Conservation (phyloP, 2,888 invertebrate genomes). For the Microchrysa polita region DNA sequence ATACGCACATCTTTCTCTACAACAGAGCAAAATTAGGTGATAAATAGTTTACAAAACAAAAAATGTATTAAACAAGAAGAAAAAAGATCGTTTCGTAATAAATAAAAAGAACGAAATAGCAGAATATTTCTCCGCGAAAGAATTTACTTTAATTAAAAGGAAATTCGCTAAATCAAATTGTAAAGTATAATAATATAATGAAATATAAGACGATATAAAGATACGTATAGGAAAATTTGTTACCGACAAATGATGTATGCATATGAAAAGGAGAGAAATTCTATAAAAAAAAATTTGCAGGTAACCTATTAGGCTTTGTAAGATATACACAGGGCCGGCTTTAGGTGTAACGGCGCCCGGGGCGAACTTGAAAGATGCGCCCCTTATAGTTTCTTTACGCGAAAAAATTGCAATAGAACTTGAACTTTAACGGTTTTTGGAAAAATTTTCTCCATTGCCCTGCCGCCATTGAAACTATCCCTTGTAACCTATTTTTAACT, state of each 20-base stretch:
- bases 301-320: too few relatives aligned
- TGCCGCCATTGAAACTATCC: too few relatives aligned
- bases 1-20: conserved; percentile 1
- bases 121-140: background rate
- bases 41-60: conserved; percentile 8
- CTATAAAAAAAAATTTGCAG: background rate
- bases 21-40: conserved; percentile 37
- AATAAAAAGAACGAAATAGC: conserved; percentile 11
- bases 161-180: conserved; percentile 2
- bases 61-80: background rate
- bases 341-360: too few relatives aligned
- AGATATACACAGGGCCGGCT: too few relatives aligned
- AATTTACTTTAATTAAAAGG: background rate
- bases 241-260: background rate
- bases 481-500: too few relatives aligned
- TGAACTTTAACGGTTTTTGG: too few relatives aligned
- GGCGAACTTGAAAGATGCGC: too few relatives aligned
- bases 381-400: too few relatives aligned
- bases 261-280: conserved; percentile 13
- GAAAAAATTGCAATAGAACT: too few relatives aligned
- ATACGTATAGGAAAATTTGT: conserved; percentile 10
- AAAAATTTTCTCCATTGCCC: too few relatives aligned
- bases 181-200: background rate
- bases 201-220: background rate
- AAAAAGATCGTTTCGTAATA: background rate